Evolutionary conservation across 2,888 invertebrate genomes (phyloP), one percentile per base, ranked within the genome.

Genomic region (Balanococcus diminutus): DNA sequence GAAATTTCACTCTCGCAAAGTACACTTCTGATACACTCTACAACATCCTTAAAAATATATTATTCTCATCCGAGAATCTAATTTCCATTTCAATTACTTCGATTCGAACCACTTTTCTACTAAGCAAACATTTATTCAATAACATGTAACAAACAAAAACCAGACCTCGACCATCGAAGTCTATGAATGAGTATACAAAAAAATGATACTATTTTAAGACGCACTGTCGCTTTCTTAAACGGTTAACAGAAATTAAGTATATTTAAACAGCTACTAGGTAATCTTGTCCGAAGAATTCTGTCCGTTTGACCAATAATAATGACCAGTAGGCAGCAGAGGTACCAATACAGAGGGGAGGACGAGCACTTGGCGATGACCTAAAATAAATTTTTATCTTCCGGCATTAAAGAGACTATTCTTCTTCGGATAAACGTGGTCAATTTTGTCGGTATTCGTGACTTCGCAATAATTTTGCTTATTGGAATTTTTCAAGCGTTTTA

Each of bases 391-490:
- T 36, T 19, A 36, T 36, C 83, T 83, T 61, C 61, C 83, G 51
- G 83, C 61, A 83, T 83, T 56, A 61, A 28, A 61, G 19, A 79
- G 75, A 79, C 75, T 79, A 79, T 79, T 79, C 75, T 79, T 79
- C n/a, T 79, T 79, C n/a, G 75, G 75, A 36, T 79, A 82, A 82
- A 46, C 46, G 82, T 82, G 51, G 82, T 82, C 25, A 82, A 82
- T 82, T 82, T 82, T 32, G 51, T 82, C 31, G 51, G 82, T 82
- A 82, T 82, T 82, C 82, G 82, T 82, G 82, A 82, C 82, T 82
- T 82, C 56, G 25, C 51, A 56, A 51, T 82, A 46, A 82, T 82
- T 82, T 82, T 32, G 82, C 82, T 32, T 56, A 56, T 82, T 82
- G 82, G 82, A 82, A 82, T 82, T 82, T 82, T 82, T 82, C 82